Conservation (phyloP, 2,888 invertebrate species). For the Platerodrilus igneus region DNA sequence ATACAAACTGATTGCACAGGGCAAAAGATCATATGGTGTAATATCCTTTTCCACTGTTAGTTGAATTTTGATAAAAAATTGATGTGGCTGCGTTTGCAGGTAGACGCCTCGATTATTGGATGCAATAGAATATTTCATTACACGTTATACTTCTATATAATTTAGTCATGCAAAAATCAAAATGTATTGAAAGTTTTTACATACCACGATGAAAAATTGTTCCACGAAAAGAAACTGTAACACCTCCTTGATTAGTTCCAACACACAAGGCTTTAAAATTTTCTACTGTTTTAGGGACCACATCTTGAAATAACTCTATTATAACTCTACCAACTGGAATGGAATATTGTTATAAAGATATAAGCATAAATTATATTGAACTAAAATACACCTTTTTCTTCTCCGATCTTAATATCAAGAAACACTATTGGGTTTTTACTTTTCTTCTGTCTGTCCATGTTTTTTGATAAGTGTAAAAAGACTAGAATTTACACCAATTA, state of each 20-base stretch:
- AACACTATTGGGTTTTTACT: conserved; percentile 56
- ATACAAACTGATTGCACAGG: too few relatives aligned
- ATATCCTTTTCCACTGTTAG: too few relatives aligned
- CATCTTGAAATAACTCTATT: conserved; percentile 78
- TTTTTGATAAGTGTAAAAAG: too few relatives aligned
- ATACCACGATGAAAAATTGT: conserved; percentile 75
- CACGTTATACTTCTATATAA: neutral
- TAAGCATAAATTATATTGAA: conserved; percentile 6
- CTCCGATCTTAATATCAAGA: conserved; percentile 64
- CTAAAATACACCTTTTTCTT: conserved; percentile 58
- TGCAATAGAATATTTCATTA: neutral
- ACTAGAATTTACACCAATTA: too few relatives aligned
- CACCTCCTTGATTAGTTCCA: conserved; percentile 72
- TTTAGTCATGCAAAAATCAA: neutral
- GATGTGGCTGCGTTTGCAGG: neutral
- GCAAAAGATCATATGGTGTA: too few relatives aligned
- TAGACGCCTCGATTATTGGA: neutral
- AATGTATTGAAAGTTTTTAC: too few relatives aligned
- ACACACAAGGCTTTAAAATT: conserved; percentile 91
- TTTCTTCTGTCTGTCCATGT: too few relatives aligned
- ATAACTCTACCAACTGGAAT: conserved; percentile 82
- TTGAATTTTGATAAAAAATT: too few relatives aligned
- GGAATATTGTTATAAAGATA: too few relatives aligned
- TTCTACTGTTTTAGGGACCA: conserved; percentile 83
- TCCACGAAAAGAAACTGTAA: conserved; percentile 80